A percentile compares a stretch with the other conserved stretches of the same genome.
Evolutionary conservation across 2,797 vertebrate species (phyloP).

Genomic region (Trachops cirrhosus): DNA sequence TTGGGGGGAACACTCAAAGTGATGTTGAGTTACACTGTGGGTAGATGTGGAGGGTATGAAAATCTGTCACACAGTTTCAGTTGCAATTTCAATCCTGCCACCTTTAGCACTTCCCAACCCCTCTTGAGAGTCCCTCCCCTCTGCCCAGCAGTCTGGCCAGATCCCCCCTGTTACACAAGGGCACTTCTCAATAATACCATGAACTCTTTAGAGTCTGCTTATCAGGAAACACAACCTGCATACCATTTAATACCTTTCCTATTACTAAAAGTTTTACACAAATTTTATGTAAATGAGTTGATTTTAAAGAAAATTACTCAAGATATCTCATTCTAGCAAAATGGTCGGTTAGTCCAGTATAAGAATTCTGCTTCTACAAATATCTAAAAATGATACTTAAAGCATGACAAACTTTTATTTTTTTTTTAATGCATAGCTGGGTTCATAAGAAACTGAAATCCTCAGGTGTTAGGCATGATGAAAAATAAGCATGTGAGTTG

Average conservation of each 20-base stretch:
- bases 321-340: neutral
- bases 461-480: neutral
- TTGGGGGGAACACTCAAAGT: neutral
- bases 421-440: neutral
- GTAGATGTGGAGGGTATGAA: neutral
- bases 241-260: neutral
- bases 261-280: neutral
- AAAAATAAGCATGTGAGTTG: neutral
- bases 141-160: no score
- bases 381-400: neutral
- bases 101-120: no score
- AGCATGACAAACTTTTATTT: neutral
- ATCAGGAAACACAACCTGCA: neutral
- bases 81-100: no score
- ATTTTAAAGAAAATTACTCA: conserved; percentile 21
- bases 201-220: neutral
- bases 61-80: no score
- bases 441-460: neutral
- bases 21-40: neutral
- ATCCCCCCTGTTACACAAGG: neutral
- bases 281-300: neutral
- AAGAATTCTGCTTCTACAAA: neutral
- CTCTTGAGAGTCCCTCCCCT: no score
- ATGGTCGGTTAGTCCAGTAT: neutral
- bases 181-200: neutral